phyloP scores from a whole-genome alignment of 2,113 vertebrate genomes.

The Eidolon helvum region DNA sequence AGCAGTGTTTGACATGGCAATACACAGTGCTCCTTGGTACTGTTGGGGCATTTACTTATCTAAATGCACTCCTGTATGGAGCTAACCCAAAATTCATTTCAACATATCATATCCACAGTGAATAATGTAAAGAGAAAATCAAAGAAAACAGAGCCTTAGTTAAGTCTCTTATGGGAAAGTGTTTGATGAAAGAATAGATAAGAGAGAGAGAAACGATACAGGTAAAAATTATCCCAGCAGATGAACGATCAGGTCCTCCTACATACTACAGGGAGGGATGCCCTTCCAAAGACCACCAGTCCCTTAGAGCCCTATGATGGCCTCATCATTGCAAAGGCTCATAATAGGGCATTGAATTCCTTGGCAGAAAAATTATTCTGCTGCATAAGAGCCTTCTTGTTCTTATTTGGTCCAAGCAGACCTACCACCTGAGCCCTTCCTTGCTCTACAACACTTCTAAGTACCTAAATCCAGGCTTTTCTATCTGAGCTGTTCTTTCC shows the following conservation, averaged over 20 bases:
- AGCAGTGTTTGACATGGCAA: neutral
- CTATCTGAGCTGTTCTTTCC: neutral
- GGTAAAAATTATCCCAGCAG: neutral
- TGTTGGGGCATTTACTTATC: neutral
- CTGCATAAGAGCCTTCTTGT: neutral
- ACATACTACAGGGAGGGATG: accelerated
- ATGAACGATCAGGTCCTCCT: neutral
- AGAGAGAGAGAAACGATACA: neutral
- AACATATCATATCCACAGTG: neutral
- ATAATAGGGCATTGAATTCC: neutral
- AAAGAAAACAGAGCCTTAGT: neutral
- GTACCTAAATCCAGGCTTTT: neutral
- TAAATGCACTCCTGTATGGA: neutral
- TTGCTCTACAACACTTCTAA: neutral
- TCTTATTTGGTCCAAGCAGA: neutral
- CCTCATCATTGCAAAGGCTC: neutral
- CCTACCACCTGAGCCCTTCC: neutral
- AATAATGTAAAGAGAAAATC: neutral
- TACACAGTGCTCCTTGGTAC: neutral
- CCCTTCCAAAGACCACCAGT: neutral
- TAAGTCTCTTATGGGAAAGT: neutral
- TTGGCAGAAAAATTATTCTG: neutral
- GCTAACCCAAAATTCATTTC: neutral
- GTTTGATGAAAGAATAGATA: neutral
- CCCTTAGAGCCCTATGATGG: accelerated